Conservation (phyloP, 2,888 invertebrate genomes). For the Neoitamus cyanurus region DNA sequence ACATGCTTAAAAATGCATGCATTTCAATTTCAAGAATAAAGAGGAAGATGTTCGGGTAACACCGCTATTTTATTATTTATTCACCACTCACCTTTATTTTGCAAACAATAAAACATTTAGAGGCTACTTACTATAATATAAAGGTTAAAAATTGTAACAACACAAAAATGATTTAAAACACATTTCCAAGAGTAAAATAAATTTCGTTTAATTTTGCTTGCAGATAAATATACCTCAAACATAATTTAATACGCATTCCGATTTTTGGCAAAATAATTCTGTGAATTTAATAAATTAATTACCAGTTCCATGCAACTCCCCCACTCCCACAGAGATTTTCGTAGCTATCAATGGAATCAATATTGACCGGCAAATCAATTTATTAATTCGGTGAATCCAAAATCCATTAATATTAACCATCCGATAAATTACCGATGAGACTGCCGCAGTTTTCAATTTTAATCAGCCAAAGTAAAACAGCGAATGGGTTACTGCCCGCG, state of each 20-base stretch:
- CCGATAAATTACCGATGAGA: neutral
- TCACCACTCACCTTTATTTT: too few relatives aligned
- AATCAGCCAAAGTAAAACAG: neutral
- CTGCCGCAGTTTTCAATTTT: neutral
- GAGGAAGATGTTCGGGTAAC: too few relatives aligned
- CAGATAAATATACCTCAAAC: too few relatives aligned
- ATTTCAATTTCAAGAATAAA: too few relatives aligned
- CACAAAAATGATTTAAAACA: too few relatives aligned
- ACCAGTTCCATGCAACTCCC: neutral
- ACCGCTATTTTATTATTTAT: too few relatives aligned
- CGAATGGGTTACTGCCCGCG: neutral
- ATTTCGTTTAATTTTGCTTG: too few relatives aligned
- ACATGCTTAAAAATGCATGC: too few relatives aligned
- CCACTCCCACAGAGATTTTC: neutral
- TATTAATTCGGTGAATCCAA: neutral
- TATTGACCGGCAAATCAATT: neutral
- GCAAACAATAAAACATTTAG: too few relatives aligned
- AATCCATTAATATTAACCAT: neutral
- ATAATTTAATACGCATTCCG: neutral
- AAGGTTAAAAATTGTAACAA: too few relatives aligned
- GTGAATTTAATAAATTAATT: neutral
- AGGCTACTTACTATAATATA: too few relatives aligned
- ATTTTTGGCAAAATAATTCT: neutral
- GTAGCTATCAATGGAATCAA: neutral
- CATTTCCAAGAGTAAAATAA: too few relatives aligned